Evolutionary conservation across 2,113 vertebrate genomes (phyloP).

Genomic region (Cricetomys ansorgei): DNA sequence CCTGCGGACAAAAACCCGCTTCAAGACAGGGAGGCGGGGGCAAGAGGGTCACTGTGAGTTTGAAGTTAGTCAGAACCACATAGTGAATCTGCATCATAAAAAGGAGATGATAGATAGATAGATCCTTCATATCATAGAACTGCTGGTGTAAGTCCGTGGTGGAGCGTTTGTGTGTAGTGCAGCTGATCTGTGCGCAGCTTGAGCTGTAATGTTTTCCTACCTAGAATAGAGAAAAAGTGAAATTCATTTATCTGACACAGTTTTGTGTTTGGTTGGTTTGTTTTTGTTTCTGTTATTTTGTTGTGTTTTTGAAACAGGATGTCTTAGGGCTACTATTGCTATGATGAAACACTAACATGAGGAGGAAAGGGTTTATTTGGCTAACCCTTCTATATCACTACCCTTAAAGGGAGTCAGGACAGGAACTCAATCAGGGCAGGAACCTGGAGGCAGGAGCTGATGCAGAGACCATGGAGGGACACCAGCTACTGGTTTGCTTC

Average conservation of each 20-base stretch:
- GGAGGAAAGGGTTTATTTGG: neutral
- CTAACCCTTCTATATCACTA: neutral
- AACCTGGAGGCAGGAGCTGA: neutral
- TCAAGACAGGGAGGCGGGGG: neutral
- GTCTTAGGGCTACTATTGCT: neutral
- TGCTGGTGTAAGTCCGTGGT: no score
- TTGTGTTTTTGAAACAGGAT: neutral
- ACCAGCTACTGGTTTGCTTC: neutral
- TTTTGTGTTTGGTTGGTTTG: neutral
- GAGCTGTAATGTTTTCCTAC: neutral
- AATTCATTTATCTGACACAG: neutral
- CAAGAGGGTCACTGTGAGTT: neutral
- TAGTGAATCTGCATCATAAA: no score
- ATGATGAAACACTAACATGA: neutral
- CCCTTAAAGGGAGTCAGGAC: neutral
- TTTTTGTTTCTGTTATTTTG: neutral
- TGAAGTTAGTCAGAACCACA: neutral
- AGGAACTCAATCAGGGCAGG: neutral
- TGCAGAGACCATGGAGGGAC: no score
- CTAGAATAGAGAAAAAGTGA: slow-evolving; percentile 20
- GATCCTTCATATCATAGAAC: neutral
- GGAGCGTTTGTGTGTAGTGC: neutral
- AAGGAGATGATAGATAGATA: no score
- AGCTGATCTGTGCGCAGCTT: neutral
- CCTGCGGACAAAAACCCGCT: neutral